Conservation (phyloP, 2,888 invertebrate species). For the Deilephila elpenor region DNA sequence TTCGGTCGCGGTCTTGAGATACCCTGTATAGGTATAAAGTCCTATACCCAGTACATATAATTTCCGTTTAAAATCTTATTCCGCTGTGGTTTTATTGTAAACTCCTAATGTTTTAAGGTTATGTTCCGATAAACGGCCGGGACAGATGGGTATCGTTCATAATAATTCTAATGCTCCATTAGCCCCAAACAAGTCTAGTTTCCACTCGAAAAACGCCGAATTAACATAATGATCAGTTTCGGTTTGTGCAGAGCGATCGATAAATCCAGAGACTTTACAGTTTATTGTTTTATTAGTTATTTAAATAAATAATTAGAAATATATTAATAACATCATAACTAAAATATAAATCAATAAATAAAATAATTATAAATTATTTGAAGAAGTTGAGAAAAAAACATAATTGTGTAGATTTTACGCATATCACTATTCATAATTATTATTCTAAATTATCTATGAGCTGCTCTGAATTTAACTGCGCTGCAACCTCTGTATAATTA, state of each 20-base stretch:
- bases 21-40: not conserved
- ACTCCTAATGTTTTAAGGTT: conserved; percentile 45
- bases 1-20: too few relatives aligned
- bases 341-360: too few relatives aligned
- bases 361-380: too few relatives aligned
- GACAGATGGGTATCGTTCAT: conserved; percentile 74
- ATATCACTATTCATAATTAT: too few relatives aligned
- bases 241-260: conserved; percentile 44
- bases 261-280: conserved; percentile 31
- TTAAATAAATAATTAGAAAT: too few relatives aligned
- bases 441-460: too few relatives aligned
- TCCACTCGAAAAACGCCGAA: conserved; percentile 57
- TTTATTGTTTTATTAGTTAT: too few relatives aligned
- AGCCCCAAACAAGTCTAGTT: conserved; percentile 62
- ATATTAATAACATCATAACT: too few relatives aligned
- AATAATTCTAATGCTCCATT: conserved; percentile 67
- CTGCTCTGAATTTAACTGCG: too few relatives aligned
- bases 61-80: conserved; percentile 33
- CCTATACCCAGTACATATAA: not conserved
- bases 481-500: too few relatives aligned
- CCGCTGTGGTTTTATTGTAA: conserved; percentile 39
- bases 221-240: conserved; percentile 76
- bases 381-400: too few relatives aligned
- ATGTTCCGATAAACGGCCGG: conserved; percentile 59
- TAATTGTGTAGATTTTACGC: too few relatives aligned